Evolutionary conservation across 2,113 vertebrate genomes (phyloP).

Genomic region (Pseudopodoces humilis): DNA sequence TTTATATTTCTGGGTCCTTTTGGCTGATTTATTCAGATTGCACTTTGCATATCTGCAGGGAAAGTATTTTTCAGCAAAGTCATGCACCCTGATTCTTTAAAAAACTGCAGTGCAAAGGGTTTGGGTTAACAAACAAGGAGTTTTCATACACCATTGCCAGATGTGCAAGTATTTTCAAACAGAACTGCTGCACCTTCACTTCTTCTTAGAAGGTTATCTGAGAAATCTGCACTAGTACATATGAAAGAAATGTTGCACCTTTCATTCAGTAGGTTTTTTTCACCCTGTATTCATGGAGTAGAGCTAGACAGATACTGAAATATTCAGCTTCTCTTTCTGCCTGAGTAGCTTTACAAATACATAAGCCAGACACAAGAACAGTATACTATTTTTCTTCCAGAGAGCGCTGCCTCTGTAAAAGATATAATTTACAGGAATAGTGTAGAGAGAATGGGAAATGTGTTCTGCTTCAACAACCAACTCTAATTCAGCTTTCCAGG

Average conservation of each 20-base stretch:
- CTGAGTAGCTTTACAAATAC: slow-evolving; percentile 51
- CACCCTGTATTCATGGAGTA: not conserved
- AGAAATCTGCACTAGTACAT: not conserved
- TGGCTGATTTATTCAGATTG: not conserved
- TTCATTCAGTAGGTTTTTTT: not conserved
- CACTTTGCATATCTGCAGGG: not conserved
- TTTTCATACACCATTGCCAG: not conserved
- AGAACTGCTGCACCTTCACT: not conserved
- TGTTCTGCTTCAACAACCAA: slow-evolving; percentile 31
- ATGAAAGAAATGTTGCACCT: not conserved
- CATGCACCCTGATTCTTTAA: not conserved
- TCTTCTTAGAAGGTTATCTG: not conserved
- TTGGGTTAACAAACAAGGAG: not conserved
- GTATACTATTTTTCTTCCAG: slow-evolving; percentile 16
- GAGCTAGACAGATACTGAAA: slow-evolving; percentile 24
- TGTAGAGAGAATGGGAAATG: slow-evolving; percentile 32
- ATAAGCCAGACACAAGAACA: not conserved
- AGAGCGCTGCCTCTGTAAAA: slow-evolving; percentile 9
- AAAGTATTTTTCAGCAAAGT: not conserved
- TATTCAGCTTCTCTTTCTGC: slow-evolving; percentile 38
- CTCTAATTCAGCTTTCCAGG: slow-evolving; percentile 28
- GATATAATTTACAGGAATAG: slow-evolving; percentile 25
- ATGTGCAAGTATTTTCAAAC: not conserved
- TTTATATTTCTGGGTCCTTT: not conserved
- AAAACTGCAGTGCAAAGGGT: not conserved